Evolutionary conservation across 1,140 invertebrate species (phyloP), one percentile per base, ranked within the genome.

Genomic region (Bicyclus anynana): DNA sequence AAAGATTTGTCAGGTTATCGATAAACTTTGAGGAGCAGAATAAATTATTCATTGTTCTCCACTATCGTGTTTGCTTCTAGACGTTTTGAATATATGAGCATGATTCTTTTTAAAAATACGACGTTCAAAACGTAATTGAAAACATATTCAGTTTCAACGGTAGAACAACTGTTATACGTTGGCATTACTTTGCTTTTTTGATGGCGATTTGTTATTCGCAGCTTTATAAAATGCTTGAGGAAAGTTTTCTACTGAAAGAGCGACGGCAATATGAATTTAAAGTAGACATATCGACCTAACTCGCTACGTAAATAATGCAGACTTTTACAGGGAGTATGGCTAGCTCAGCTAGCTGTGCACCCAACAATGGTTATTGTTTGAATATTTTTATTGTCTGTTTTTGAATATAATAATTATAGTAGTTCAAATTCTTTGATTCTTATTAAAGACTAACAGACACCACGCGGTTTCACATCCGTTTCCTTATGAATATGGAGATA

Each of bases 41-140:
- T n/a, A n/a, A n/a, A n/a, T n/a, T n/a, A n/a, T n/a, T n/a, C n/a
- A n/a, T n/a, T n/a, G n/a, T n/a, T n/a, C n/a, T n/a, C n/a, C n/a
- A n/a, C n/a, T n/a, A n/a, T n/a, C n/a, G n/a, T n/a, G n/a, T n/a
- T n/a, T n/a, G n/a, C n/a, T n/a, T n/a, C n/a, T n/a, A n/a, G 26
- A 27, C 26, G 4, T 27, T 5, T 27, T 27, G 26, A 33, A 12
- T 6, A 29, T 6, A 12, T 33, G 9, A 7, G 29, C 10, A 10
- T 5, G 16, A 16, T 38, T 14, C 16, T 38, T 23, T 33, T 51
- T 50, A 18, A 29, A 35, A 50, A 50, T n/a, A 35, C 33, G 16
- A 29, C 47, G 17, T 52, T 40, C 50, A 40, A 52, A 40, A 38
- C 40, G n/a, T 21, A 40, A 38, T 52, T 21, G 17, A 40, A 42